A percentile compares a stretch with the other conserved stretches of the same genome.
Conservation (phyloP, 2,113 vertebrate genomes). For the Talpa occidentalis region DNA sequence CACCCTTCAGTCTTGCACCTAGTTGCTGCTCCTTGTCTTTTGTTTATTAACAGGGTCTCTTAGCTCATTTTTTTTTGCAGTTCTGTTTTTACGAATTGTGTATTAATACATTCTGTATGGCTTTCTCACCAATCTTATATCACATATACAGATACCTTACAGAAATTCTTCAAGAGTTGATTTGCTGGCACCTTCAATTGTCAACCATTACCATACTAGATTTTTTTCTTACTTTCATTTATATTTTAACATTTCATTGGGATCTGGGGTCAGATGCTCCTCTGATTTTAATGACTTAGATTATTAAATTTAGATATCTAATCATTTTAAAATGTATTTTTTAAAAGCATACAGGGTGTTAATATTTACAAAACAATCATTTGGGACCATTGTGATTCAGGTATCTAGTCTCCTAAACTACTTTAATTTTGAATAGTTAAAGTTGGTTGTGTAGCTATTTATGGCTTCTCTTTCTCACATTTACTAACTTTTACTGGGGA, state of each 20-base stretch:
- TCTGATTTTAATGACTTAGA: not conserved
- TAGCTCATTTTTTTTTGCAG: too few species aligned
- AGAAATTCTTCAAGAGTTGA: not conserved
- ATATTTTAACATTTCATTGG: not conserved
- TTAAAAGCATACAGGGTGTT: not conserved
- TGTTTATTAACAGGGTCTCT: not conserved
- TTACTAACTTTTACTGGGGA: conserved; percentile 59
- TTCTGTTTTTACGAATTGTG: not conserved
- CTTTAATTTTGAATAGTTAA: conserved; percentile 15
- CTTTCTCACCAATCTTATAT: not conserved
- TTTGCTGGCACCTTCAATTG: not conserved
- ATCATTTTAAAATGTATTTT: conserved; percentile 3
- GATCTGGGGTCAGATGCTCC: not conserved
- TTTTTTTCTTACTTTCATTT: conserved; percentile 35
- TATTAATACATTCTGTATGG: not conserved
- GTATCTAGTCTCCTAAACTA: not conserved
- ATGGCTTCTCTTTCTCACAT: not conserved
- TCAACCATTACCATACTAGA: not conserved
- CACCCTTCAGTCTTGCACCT: not conserved
- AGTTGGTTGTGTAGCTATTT: not conserved
- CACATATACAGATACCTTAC: not conserved
- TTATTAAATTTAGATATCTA: not conserved
- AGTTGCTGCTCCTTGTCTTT: not conserved
- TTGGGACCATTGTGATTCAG: not conserved
- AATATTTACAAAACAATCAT: conserved; percentile 13